A percentile compares a stretch with the other conserved stretches of the same genome.
phyloP scores from a whole-genome alignment of 2,797 vertebrate species.

The Pogonophryne albipinna region DNA sequence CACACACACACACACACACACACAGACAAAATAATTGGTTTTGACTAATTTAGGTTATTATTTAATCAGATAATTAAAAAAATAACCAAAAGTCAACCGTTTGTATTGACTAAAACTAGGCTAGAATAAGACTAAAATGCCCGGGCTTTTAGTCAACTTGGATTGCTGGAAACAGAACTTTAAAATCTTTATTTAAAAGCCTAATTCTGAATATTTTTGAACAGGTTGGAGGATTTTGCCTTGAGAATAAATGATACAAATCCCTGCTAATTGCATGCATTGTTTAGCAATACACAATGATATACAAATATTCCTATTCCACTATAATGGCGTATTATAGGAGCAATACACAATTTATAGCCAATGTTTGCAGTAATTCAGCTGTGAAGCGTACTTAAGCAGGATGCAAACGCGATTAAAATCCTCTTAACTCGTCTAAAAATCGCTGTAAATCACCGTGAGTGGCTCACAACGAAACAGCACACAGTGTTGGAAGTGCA shows the following conservation, averaged over 20 bases:
- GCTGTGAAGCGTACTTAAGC: conserved; percentile 25
- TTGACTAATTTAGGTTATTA: too few relatives aligned
- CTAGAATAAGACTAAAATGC: too few relatives aligned
- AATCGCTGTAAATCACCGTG: conserved; percentile 58
- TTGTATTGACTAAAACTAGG: too few relatives aligned
- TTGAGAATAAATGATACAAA: neutral
- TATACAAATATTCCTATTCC: neutral
- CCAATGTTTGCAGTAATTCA: conserved; percentile 27
- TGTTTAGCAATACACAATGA: conserved; percentile 3
- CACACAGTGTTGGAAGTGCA: conserved; percentile 52
- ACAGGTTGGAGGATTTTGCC: neutral
- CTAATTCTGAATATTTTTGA: neutral
- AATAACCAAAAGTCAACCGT: too few relatives aligned
- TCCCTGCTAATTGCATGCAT: neutral
- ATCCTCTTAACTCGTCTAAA: conserved; percentile 47
- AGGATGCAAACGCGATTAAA: conserved; percentile 65
- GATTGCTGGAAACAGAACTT: neutral
- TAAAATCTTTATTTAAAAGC: neutral
- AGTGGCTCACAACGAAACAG: conserved; percentile 44
- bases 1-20: too few relatives aligned
- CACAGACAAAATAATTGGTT: too few relatives aligned
- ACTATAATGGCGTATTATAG: neutral
- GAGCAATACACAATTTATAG: conserved; percentile 15
- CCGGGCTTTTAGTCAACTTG: too few relatives aligned
- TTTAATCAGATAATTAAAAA: too few relatives aligned